phyloP scores from a whole-genome alignment of 2,797 vertebrate genomes.

The Alcedo quadribrachys region DNA sequence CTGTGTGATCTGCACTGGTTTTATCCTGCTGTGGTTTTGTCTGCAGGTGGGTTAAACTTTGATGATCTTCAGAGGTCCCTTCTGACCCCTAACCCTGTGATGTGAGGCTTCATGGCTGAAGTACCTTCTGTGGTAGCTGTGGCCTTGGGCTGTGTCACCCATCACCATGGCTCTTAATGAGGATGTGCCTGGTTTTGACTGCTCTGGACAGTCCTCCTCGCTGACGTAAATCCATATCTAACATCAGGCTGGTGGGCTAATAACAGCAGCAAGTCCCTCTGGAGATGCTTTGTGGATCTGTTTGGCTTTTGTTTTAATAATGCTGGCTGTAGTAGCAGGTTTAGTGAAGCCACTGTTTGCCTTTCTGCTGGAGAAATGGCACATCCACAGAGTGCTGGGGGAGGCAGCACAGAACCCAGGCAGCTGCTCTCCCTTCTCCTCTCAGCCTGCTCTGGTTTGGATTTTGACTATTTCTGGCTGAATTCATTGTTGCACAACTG shows the following conservation, averaged over 20 bases:
- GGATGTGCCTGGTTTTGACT: background rate
- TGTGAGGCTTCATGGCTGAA: background rate
- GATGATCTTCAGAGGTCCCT: too few relatives aligned
- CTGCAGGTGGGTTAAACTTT: too few relatives aligned
- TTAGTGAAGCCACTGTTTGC: constrained; percentile 29
- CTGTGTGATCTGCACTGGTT: too few relatives aligned
- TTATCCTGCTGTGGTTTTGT: too few relatives aligned
- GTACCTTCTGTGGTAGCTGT: background rate
- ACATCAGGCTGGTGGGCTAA: background rate
- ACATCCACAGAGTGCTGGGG: background rate
- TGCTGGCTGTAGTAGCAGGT: background rate
- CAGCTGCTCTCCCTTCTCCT: background rate
- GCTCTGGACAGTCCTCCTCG: background rate
- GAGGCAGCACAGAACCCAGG: background rate
- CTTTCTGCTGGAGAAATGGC: constrained; percentile 14
- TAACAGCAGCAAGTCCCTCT: constrained; percentile 22
- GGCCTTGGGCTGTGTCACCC: background rate
- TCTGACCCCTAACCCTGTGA: too few relatives aligned
- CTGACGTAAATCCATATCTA: constrained; percentile 55
- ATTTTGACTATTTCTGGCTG: background rate
- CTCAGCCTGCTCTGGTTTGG: background rate
- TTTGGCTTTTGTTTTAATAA: constrained; percentile 51
- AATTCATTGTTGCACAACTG: background rate
- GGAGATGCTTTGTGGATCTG: background rate
- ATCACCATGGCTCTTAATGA: background rate